Evolutionary conservation across 2,797 vertebrate species (phyloP).

Genomic region (Sitta carolinensis): DNA sequence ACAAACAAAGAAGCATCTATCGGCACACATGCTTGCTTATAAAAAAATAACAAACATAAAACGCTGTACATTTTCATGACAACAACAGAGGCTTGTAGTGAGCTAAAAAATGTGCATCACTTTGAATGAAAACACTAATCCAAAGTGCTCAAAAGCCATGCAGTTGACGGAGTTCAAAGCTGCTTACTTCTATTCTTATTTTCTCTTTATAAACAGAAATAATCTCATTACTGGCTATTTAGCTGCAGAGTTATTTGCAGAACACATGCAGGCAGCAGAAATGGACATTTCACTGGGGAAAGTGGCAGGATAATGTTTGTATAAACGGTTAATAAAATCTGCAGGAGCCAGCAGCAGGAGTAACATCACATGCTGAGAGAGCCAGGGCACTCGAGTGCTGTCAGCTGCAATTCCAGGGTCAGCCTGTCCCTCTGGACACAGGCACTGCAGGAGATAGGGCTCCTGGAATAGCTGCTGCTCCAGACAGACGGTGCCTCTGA

Average conservation of each 20-base stretch:
- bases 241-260: background rate
- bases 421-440: background rate
- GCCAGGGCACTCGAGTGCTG: background rate
- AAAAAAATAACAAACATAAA: background rate
- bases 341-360: background rate
- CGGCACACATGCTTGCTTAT: background rate
- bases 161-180: background rate
- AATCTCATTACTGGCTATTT: background rate
- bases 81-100: background rate
- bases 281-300: background rate
- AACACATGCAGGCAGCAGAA: background rate
- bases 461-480: slow-evolving; percentile 21
- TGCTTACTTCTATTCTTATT: background rate
- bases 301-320: background rate
- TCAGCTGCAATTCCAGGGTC: slow-evolving; percentile 17
- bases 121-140: background rate
- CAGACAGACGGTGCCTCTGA: background rate
- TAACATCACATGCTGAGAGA: background rate
- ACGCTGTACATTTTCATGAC: background rate
- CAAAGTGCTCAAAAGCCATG: background rate
- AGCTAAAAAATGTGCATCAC: background rate
- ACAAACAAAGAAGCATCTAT: background rate
- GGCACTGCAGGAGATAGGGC: background rate
- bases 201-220: background rate
- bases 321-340: slow-evolving; percentile 29